phyloP scores from a whole-genome alignment of 2,113 vertebrate species.

The Trichechus manatus region DNA sequence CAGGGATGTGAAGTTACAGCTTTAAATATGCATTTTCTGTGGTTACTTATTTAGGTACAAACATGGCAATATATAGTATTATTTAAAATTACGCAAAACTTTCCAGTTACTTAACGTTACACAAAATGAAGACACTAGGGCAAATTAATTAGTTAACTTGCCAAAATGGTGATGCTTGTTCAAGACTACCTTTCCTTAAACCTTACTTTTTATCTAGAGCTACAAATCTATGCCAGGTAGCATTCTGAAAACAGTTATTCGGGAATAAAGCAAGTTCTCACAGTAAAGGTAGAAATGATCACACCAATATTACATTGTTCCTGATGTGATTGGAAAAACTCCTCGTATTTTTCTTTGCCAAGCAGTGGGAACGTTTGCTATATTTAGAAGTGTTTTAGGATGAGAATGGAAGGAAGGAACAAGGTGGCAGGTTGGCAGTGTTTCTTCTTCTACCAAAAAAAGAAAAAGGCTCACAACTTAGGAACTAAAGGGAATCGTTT shows the following conservation, averaged over 20 bases:
- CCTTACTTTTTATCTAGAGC: background rate
- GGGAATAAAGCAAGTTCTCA: background rate
- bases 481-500: conserved; percentile 66
- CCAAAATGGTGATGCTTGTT: background rate
- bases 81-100: background rate
- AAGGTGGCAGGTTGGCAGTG: conserved; percentile 62
- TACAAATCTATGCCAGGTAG: background rate
- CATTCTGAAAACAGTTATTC: conserved; percentile 8
- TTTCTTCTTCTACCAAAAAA: conserved; percentile 36
- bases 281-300: background rate
- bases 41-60: background rate
- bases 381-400: conserved; percentile 43
- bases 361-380: background rate
- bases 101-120: background rate
- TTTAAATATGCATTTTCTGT: background rate
- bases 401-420: conserved; percentile 36
- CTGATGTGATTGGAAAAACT: background rate
- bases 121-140: background rate
- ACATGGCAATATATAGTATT: background rate
- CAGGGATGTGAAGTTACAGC: fast-evolving
- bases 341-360: background rate
- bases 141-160: background rate
- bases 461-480: background rate
- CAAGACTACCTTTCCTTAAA: background rate
- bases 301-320: background rate